Evolutionary conservation across 64 coral and sea anemone genomes (phyloP), one percentile per base, ranked within the genome.

Genomic region (Stichodactyla mertensii): DNA sequence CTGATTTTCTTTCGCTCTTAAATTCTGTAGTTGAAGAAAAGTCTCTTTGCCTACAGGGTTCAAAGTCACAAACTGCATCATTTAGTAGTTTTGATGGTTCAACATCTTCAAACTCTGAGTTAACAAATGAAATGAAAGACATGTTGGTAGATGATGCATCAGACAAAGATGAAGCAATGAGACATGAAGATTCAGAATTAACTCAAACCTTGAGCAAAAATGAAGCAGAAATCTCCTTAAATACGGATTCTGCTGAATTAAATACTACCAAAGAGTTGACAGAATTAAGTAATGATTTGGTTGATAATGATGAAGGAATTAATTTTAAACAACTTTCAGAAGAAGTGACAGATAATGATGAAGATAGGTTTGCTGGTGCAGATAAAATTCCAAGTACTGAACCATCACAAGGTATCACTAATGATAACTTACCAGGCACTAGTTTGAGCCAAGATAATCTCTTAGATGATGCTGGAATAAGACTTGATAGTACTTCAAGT

Each of bases 1-100:
- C 78, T 53, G 78, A 81, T 81, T 81, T 81, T 55, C 78, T 81
- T 8, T 81, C 78, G 2, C 13, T 81, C n/a, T 81, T 81, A 53
- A 81, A 81, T 81, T 81, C 78, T 81, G 78, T 54, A 53, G 78
- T 81, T 18, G 78, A 55, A 20, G 78, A 81, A 55, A 81, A 55
- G 36, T 55, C 78, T 54, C 10, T 81, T 14, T 81, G 78, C 16
- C 13, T 55, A 13, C 51, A 81, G 12, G 78, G 14, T 55, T 53
- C 52, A 53, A 81, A 74, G 69, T 74, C 69, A 10, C 69, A 74
- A 74, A 74, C 69, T 7, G 69, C 69, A 12, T 74, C 69, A 14
- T 74, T 74, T 13, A 74, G 69, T 31, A 74, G 69, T 19, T 74
- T 31, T 74, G 69, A 74, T 74, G 69, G 69, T 12, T 74, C 69